A percentile compares a stretch with the other conserved stretches of the same genome.
Evolutionary conservation across 2,797 vertebrate genomes (phyloP).

Genomic region (Rhabdomys pumilio): DNA sequence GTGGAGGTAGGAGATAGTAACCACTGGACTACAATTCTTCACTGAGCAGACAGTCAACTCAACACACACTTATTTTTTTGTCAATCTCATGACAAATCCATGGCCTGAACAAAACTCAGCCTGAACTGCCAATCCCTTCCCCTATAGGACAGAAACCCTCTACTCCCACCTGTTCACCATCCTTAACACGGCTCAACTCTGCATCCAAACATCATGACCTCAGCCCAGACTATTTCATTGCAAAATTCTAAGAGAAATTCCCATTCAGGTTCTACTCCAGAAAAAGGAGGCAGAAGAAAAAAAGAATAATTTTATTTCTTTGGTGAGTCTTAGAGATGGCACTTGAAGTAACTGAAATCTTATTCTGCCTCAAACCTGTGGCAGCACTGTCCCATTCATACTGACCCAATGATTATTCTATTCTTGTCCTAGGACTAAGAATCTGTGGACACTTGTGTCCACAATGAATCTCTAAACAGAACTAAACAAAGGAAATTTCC

Average conservation of each 20-base stretch:
- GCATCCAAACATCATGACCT: conserved; percentile 41
- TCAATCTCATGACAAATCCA: not conserved
- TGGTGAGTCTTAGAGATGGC: not conserved
- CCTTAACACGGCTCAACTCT: conserved; percentile 17
- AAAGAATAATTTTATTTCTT: conserved; percentile 43
- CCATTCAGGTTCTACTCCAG: conserved; percentile 35
- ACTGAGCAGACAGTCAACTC: conserved; percentile 15
- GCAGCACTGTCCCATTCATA: not conserved
- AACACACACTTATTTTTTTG: not conserved
- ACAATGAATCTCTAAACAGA: conserved; percentile 2
- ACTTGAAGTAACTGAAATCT: not conserved
- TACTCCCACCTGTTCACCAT: not conserved
- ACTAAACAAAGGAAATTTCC: conserved; percentile 47
- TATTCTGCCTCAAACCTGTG: not conserved
- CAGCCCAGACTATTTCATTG: not conserved
- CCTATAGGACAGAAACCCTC: not conserved
- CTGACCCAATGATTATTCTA: not conserved
- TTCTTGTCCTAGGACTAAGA: conserved; percentile 16
- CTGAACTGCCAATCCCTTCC: conserved; percentile 18
- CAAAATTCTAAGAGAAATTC: conserved; percentile 50
- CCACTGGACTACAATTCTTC: not conserved
- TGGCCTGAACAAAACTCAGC: conserved; percentile 22
- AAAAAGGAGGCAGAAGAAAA: not conserved
- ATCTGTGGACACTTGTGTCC: not conserved
- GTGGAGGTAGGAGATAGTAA: not conserved